A percentile compares a stretch with the other conserved stretches of the same genome.
These are phyloP conservation scores for Phainopepla nitens DNA, from an alignment of 2,113 vertebrate species.

Conservation along the genomic window DNA sequence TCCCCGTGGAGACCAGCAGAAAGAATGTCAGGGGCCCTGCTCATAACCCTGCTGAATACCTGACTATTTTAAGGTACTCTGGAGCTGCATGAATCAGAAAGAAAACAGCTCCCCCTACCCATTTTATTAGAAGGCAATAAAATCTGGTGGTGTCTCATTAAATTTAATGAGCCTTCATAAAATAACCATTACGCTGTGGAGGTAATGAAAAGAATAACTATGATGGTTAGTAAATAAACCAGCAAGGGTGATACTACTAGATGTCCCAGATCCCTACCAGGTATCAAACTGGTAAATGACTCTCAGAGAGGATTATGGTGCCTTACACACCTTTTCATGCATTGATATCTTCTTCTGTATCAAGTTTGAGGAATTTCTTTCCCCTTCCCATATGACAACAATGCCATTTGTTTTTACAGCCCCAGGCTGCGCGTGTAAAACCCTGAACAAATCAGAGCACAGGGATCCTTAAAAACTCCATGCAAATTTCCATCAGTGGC, in stretches of 20 bases:
- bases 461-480: background rate
- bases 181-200: slow-evolving; percentile 73
- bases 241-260: slow-evolving; percentile 12
- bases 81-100: slow-evolving; percentile 64
- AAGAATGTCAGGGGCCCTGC: background rate
- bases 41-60: background rate
- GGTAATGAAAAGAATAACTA: slow-evolving; percentile 75
- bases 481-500: background rate
- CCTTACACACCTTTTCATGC: background rate
- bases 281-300: background rate
- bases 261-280: background rate
- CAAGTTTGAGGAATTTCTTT: background rate
- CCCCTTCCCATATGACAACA: background rate
- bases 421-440: background rate
- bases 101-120: slow-evolving; percentile 58
- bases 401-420: background rate
- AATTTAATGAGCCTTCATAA: slow-evolving; percentile 78
- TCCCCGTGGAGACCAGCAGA: background rate
- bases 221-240: slow-evolving; percentile 75
- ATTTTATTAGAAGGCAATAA: slow-evolving; percentile 74
- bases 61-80: slow-evolving; percentile 63
- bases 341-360: background rate
- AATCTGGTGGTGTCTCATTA: slow-evolving; percentile 74
- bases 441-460: accelerated
- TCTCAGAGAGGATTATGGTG: background rate